Percentiles rank a stretch among this genome's conserved stretches.
phyloP scores from a whole-genome alignment of 92 coral and sea anemone species.

The Porites cylindrica region DNA sequence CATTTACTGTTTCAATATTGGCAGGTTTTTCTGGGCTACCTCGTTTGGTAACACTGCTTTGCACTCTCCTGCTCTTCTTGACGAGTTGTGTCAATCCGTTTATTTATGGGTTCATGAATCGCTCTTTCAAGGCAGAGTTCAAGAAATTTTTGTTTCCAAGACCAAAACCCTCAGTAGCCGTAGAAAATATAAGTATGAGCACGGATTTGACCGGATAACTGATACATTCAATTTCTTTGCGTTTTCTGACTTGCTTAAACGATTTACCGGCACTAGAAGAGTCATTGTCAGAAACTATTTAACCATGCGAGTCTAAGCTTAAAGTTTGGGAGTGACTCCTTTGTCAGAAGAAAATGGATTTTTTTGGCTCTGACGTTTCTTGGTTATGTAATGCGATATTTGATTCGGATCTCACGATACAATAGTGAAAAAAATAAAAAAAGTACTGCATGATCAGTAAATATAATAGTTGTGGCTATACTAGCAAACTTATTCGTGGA shows the following conservation, averaged over 20 bases:
- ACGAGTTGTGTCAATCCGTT: conserved; percentile 31
- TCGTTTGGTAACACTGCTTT: background rate
- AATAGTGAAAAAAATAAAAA: too few species aligned
- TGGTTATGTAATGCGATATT: too few species aligned
- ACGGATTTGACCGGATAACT: background rate
- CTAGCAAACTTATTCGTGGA: too few species aligned
- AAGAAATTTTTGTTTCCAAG: conserved; percentile 1
- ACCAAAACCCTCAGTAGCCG: background rate
- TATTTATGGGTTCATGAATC: conserved; percentile 43
- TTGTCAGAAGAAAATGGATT: too few species aligned
- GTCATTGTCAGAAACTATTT: too few species aligned
- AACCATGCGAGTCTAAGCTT: too few species aligned
- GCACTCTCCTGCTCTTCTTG: background rate
- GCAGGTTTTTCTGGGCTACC: background rate
- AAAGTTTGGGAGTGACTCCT: too few species aligned
- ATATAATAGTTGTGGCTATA: too few species aligned
- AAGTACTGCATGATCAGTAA: too few species aligned
- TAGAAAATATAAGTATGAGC: background rate
- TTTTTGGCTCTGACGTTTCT: too few species aligned
- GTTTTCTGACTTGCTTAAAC: background rate
- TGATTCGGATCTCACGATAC: too few species aligned
- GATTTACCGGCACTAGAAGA: too few species aligned
- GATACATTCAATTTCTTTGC: background rate
- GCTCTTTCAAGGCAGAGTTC: conserved; percentile 37
- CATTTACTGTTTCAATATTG: background rate